Evolutionary conservation across 2,888 invertebrate species (phyloP).

Genomic region (Parapristionchus giblindavisi): DNA sequence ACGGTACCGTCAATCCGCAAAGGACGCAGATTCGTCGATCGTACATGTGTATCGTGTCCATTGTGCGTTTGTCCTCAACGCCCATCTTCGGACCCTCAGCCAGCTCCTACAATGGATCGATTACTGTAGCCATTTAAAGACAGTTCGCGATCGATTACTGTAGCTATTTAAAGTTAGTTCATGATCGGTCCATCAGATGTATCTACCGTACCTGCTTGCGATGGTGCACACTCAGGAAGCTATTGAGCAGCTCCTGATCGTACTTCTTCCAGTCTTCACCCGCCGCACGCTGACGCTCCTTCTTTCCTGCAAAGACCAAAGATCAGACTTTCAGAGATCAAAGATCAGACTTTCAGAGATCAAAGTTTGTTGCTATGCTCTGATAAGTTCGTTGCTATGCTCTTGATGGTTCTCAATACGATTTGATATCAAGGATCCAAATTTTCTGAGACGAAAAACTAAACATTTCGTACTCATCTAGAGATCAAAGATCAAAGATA

Average conservation of each 20-base stretch:
- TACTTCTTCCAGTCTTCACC: conserved; percentile 74
- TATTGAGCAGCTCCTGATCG: conserved; percentile 44
- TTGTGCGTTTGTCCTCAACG: too few relatives aligned
- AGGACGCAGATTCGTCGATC: conserved; percentile 59
- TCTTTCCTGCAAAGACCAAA: conserved; percentile 20
- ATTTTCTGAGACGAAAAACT: background rate
- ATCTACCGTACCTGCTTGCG: conserved; percentile 44
- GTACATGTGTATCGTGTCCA: conserved; percentile 28
- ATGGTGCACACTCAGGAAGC: conserved; percentile 48
- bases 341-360: background rate
- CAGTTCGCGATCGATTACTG: too few relatives aligned
- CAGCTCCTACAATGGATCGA: too few relatives aligned
- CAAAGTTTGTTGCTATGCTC: background rate
- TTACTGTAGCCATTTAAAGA: too few relatives aligned
- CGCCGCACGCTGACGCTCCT: conserved; percentile 73
- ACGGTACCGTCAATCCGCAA: conserved; percentile 49
- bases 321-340: background rate
- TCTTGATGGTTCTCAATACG: too few relatives aligned
- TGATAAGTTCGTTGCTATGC: too few relatives aligned
- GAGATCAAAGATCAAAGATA: background rate
- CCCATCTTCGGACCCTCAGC: conserved; percentile 49
- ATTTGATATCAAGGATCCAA: background rate
- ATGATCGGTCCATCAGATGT: too few relatives aligned
- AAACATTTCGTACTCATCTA: background rate
- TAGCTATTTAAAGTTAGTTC: too few relatives aligned